Evolutionary conservation across 2,888 invertebrate genomes (phyloP), one percentile per base, ranked within the genome.

Genomic region (Lepidonotus clava): DNA sequence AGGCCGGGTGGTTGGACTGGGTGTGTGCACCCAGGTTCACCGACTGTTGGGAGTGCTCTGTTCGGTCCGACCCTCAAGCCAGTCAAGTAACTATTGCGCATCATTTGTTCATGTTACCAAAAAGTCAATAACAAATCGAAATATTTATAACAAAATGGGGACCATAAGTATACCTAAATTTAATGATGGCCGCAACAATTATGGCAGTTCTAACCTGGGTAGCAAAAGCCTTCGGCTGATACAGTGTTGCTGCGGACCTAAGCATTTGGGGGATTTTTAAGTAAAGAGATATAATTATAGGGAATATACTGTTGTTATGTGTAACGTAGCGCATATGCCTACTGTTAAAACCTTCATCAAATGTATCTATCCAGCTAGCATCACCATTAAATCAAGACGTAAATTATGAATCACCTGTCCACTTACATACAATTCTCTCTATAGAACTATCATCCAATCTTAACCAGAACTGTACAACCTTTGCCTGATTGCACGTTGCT

Each of bases 71-170:
- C 46, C 80, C 41, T 32, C 51, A 41, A 41, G 28, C 41, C 41
- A 80, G 51, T 32, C 80, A 80, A 80, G 80, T 80, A 80, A 80
- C 80, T 80, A 80, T 80, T 46, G 80, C 21, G 80, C 80, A 80
- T 80, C 38, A 38, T 71, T 71, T 71, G 71, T 71, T 71, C 34
- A 34, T 61, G 71, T 38, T 34, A 14, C 38, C 71, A n/a, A n/a
- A n/a, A n/a, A n/a, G n/a, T n/a, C n/a, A n/a, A n/a, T n/a, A n/a
- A n/a, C n/a, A n/a, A n/a, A n/a, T n/a, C n/a, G n/a, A n/a, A n/a
- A n/a, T n/a, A n/a, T n/a, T n/a, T n/a, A n/a, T n/a, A n/a, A n/a
- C n/a, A n/a, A n/a, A n/a, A n/a, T n/a, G n/a, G n/a, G n/a, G n/a
- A n/a, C n/a, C n/a, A n/a, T n/a, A n/a, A n/a, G n/a, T n/a, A n/a